Evolutionary conservation across 2,113 vertebrate genomes (phyloP).

Genomic region (Rhinolophus ferrumequinum): DNA sequence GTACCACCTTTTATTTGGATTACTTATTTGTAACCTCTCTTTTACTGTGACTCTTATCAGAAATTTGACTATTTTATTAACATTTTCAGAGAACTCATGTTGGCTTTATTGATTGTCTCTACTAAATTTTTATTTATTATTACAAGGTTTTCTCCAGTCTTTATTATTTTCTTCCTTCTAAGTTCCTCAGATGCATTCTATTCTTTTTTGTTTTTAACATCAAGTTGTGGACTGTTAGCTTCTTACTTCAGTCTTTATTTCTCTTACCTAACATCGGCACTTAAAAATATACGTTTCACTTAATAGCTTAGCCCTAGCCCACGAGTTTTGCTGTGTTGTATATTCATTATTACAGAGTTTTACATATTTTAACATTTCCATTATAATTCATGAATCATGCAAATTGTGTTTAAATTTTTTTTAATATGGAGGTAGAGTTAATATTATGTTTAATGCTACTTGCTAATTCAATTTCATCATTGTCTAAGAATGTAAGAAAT

Average conservation of each 20-base stretch:
- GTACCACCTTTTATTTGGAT: not conserved
- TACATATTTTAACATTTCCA: not conserved
- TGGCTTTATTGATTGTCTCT: not conserved
- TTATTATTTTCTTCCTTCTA: not conserved
- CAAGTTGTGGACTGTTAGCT: not conserved
- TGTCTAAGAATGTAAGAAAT: not conserved
- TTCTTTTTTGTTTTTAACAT: not conserved
- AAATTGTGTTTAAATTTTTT: not conserved
- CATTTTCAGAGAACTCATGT: not conserved
- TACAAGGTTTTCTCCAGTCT: not conserved
- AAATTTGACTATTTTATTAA: not conserved
- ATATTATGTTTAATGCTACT: not conserved
- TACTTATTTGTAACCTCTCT: not conserved
- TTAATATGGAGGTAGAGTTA: not conserved
- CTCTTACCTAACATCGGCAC: not conserved
- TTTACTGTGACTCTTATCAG: not conserved
- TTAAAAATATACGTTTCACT: not conserved
- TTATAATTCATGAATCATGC: not conserved
- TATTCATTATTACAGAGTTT: not conserved
- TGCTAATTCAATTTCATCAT: not conserved
- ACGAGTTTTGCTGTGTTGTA: not conserved
- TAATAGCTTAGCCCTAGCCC: not conserved
- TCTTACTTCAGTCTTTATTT: not conserved
- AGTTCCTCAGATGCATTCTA: not conserved
- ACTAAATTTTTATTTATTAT: not conserved